Percentiles rank a stretch among this genome's conserved stretches.
Evolutionary conservation across 2,113 vertebrate genomes (phyloP).

Genomic region (Pogona vitticeps): DNA sequence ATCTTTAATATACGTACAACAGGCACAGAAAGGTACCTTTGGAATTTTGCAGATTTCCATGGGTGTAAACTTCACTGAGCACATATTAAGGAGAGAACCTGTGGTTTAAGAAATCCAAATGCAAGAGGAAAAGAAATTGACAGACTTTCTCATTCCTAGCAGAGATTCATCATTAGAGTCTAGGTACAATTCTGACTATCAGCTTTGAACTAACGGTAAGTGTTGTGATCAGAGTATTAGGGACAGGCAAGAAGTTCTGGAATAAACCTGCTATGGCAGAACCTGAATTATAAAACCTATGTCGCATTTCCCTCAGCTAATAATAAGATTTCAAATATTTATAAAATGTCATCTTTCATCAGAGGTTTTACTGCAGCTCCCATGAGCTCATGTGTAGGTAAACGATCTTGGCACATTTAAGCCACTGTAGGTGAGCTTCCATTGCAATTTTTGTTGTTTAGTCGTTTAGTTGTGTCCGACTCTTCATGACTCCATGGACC

Average conservation of each 20-base stretch:
- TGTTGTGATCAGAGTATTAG: slow-evolving; percentile 55
- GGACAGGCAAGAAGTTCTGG: slow-evolving; percentile 62
- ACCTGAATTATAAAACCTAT: slow-evolving; percentile 71
- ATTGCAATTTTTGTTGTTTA: background rate
- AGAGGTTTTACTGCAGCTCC: slow-evolving; percentile 62
- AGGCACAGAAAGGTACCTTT: too few relatives aligned
- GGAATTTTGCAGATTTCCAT: too few relatives aligned
- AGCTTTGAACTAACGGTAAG: slow-evolving; percentile 67
- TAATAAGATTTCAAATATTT: slow-evolving; percentile 71
- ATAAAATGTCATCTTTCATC: slow-evolving; percentile 65
- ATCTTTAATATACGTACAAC: too few relatives aligned
- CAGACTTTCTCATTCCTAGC: slow-evolving; percentile 5
- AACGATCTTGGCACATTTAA: slow-evolving; percentile 39
- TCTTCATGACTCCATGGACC: too few relatives aligned
- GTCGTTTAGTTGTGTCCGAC: too few relatives aligned
- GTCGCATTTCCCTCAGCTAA: slow-evolving; percentile 59
- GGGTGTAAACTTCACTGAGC: too few relatives aligned
- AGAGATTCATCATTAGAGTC: slow-evolving; percentile 58
- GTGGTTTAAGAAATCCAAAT: too few relatives aligned
- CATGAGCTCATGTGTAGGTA: slow-evolving; percentile 55
- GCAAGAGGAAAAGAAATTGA: too few relatives aligned
- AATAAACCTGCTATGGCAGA: slow-evolving; percentile 61
- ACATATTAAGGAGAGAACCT: too few relatives aligned
- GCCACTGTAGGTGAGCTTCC: background rate
- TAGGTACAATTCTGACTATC: slow-evolving; percentile 53